These are phyloP conservation scores for Omphaloscelis lunosa DNA, from an alignment of 2,888 invertebrate genomes.

Conservation along the genomic window DNA sequence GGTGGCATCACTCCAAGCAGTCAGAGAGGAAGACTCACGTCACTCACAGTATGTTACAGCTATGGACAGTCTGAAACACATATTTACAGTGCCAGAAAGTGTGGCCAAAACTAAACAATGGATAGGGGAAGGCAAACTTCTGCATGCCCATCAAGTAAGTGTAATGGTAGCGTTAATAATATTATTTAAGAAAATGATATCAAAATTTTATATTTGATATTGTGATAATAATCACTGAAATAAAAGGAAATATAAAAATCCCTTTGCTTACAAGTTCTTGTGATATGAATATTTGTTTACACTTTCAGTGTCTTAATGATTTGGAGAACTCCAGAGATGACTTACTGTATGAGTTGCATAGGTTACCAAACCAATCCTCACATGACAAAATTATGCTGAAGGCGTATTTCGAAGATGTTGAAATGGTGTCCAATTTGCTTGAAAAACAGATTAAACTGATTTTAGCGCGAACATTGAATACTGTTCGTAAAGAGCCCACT, in stretches of 20 bases:
- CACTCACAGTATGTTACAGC: constrained; percentile 99
- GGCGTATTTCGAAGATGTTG: constrained; percentile 99
- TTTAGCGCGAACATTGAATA: constrained; percentile 97
- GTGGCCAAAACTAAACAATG: constrained; percentile 98
- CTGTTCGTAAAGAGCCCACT: constrained; percentile 98
- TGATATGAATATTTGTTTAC: not conserved
- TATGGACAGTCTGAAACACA: constrained; percentile 99
- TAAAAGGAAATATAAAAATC: not conserved
- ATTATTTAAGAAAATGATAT: not conserved
- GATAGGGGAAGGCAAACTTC: constrained; percentile 98
- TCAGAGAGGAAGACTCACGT: constrained; percentile 97
- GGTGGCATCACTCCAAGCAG: constrained; percentile 95
- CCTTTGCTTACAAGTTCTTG: not conserved
- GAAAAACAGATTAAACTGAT: constrained; percentile 98
- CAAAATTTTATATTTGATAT: not conserved
- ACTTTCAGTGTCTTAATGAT: constrained; percentile 95
- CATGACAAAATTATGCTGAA: constrained; percentile 98
- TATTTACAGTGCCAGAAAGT: constrained; percentile 99
- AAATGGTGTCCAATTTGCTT: constrained; percentile 95
- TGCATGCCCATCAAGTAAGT: constrained; percentile 97
- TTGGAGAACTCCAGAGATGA: constrained; percentile 99
- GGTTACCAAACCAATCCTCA: constrained; percentile 96
- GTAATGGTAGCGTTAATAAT: too few species aligned
- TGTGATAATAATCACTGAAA: not conserved
- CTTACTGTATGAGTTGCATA: constrained; percentile 97